Base-by-base conservation (phyloP, 2,113 vertebrate species). In the Xiphophorus couchianus region DNA sequence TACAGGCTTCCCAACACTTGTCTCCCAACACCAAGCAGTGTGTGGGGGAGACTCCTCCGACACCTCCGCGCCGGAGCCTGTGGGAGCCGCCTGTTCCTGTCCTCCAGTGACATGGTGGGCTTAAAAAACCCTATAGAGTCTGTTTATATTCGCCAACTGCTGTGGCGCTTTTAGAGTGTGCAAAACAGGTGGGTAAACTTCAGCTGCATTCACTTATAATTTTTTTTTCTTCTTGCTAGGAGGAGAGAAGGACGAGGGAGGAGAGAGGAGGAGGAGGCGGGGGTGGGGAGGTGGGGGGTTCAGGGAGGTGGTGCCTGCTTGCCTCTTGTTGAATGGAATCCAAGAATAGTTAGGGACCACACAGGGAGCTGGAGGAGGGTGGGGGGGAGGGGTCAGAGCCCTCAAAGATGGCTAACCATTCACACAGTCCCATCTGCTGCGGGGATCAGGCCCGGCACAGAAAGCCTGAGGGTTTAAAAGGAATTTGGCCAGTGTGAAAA, bases 311-410 rank as follows among this genome's bases (percentile, higher is more conserved):
- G 91, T 91, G 90, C 91, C 88, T 92, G 88, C 90, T 91, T 92
- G 91, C 93, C 92, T 96, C 95, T 95, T 96, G 95, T 96, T 97
- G 96, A 96, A 98, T 96, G 95, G 95, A 97, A 96, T 96, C 95
- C 95, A 96, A 95, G 96, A 97, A 95, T 96, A 96, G 96, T 96
- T 95, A 95, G 94, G 94, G 97, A 97, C 97, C 97, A 97, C 97
- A 97, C 97, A 97, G 92, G 94, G 95, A 96, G 96, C 90, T 19
- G 73, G 87, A 89, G 91, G 88, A 70, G 51, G 51, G 51, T 8
- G 51, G 85, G 89, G 73, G 87, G 91, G 85, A 93, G 92, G 91
- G 92, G 92, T 92, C 91, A 90, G 90, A 91, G 84, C 92, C 89
- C 94, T 96, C 93, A 96, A 96, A 97, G 96, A 96, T 96, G 95